Conservation (phyloP, 2,888 invertebrate species). For the Acrobasis repandana region DNA sequence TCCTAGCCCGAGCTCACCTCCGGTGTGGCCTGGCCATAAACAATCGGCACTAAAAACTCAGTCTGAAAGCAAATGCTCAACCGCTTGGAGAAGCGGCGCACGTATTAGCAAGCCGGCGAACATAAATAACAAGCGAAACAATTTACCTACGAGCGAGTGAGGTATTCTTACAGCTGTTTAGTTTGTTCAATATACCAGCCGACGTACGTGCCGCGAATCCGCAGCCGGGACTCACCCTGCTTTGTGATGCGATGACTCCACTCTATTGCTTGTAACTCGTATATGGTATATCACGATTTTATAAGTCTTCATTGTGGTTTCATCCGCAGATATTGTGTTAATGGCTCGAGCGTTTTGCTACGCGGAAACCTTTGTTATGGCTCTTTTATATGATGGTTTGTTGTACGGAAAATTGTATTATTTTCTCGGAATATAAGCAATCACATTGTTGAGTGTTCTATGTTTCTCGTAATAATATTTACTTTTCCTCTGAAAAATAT, state of each 20-base stretch:
- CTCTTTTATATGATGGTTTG: constrained; percentile 16
- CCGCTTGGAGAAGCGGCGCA: constrained; percentile 60
- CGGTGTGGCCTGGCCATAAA: constrained; percentile 17
- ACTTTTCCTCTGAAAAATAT: neutral
- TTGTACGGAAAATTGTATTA: constrained; percentile 14
- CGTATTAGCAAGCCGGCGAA: constrained; percentile 76
- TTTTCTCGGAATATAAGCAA: neutral
- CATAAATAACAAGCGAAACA: constrained; percentile 79
- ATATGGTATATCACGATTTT: constrained; percentile 54
- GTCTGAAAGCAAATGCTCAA: constrained; percentile 43
- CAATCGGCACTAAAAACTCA: constrained; percentile 44
- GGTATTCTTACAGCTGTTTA: constrained; percentile 80
- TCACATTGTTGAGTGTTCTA: neutral
- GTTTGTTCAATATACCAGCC: constrained; percentile 76
- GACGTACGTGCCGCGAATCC: constrained; percentile 68
- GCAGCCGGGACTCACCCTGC: constrained; percentile 38
- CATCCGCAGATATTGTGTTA: constrained; percentile 36
- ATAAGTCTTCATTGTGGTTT: constrained; percentile 53
- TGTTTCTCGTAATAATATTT: neutral
- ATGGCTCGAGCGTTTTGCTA: constrained; percentile 31
- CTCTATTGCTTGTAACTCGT: constrained; percentile 58
- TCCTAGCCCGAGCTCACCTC: neutral
- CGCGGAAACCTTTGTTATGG: constrained; percentile 26
- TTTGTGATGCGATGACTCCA: constrained; percentile 67
- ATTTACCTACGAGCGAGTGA: constrained; percentile 76